Evolutionary conservation across 2,797 vertebrate genomes (phyloP).

Genomic region (Cyprinella venusta): DNA sequence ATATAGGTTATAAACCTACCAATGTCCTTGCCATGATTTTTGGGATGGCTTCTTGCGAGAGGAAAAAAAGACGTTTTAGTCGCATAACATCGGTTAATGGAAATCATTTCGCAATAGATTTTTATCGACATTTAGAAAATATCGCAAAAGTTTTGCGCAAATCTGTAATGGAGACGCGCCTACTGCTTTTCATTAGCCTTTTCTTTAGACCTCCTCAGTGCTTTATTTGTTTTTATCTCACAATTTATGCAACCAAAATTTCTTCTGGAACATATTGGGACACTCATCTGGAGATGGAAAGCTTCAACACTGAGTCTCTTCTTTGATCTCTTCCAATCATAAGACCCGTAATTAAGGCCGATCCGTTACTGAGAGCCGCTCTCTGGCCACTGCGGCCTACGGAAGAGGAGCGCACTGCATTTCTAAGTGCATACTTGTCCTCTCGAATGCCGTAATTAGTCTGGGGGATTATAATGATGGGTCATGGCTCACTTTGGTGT

Average conservation of each 20-base stretch:
- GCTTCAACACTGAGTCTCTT: conserved; percentile 47
- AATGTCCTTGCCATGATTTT: no score
- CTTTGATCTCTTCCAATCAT: conserved; percentile 66
- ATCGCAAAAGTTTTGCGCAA: no score
- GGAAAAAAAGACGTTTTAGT: no score
- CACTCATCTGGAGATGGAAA: conserved; percentile 29
- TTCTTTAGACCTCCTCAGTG: conserved; percentile 48
- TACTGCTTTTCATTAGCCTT: conserved; percentile 52
- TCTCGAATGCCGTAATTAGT: conserved; percentile 61
- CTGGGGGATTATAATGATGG: conserved; percentile 64
- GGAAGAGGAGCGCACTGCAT: conserved; percentile 7
- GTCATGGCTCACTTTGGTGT: conserved; percentile 49
- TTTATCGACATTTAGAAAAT: no score
- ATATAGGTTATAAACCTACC: no score
- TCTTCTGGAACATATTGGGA: conserved; percentile 64
- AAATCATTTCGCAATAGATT: no score
- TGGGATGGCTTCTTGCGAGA: no score
- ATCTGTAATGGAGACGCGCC: no score
- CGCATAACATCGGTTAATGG: no score
- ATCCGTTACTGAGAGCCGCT: conserved; percentile 28
- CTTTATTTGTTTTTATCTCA: conserved; percentile 55
- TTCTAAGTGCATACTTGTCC: conserved; percentile 47
- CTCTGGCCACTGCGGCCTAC: not conserved
- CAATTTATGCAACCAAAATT: conserved; percentile 56
- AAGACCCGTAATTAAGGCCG: conserved; percentile 60